phyloP scores from a whole-genome alignment of 1,140 invertebrate species.

The Sinella curviseta region DNA sequence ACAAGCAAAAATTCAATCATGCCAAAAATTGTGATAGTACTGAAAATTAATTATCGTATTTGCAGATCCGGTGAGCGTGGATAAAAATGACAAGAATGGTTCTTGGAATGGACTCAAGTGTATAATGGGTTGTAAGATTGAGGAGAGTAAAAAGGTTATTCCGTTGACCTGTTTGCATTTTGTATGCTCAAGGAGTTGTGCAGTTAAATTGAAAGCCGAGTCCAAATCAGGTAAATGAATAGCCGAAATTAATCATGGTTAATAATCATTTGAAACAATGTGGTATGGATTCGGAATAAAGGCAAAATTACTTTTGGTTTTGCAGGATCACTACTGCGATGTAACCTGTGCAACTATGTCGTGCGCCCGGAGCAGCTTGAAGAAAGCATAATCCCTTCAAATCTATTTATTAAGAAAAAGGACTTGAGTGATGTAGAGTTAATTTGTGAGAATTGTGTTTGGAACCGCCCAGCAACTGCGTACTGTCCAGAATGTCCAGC shows the following conservation, averaged over 20 bases:
- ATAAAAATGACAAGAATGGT: neutral
- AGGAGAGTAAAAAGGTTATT: neutral
- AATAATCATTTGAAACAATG: no score
- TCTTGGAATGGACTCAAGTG: no score
- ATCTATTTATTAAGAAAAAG: neutral
- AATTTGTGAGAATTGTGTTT: conserved; percentile 8
- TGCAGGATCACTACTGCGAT: no score
- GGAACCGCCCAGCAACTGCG: neutral
- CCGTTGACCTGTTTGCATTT: neutral
- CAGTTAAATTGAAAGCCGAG: neutral
- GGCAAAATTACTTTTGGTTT: no score
- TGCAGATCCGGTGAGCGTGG: neutral
- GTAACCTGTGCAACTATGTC: no score
- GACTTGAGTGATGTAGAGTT: neutral
- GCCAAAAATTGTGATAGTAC: neutral
- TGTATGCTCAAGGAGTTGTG: neutral
- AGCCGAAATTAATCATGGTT: no score
- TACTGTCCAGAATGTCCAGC: neutral
- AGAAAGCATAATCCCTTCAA: neutral
- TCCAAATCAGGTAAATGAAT: no score
- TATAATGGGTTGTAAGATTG: neutral
- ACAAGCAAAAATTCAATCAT: neutral
- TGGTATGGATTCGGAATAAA: no score
- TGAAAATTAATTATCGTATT: neutral
- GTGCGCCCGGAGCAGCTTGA: neutral